Evolutionary conservation across 2,797 vertebrate species (phyloP), one percentile per base, ranked within the genome.

Genomic region (Petrocephalus sullivani): DNA sequence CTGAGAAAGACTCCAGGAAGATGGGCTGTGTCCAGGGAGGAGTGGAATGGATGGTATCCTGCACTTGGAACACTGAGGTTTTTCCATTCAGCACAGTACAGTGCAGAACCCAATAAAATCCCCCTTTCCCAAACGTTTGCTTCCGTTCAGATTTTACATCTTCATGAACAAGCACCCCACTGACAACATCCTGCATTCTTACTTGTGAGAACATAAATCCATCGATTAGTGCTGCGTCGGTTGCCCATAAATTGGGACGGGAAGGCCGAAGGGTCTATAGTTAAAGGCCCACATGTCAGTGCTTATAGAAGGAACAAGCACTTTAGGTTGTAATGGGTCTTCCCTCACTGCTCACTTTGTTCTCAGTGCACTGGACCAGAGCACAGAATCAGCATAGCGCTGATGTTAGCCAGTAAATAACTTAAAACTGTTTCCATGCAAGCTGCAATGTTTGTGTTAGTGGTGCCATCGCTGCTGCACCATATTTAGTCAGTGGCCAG

Each of bases 401-500:
- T 71, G 88, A 56, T 89, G 57, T 85, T 88, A 75, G 21, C 90
- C 91, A 87, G 92, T 94, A 93, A 94, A 93, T 91, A 92, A 89
- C 56, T 87, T 21, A 89, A 87, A 89, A 89, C 90, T 85, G 89
- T 92, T 88, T 92, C 90, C 91, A 91, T 90, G 90, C 90, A 93
- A 89, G 91, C 90, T 89, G 89, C 89, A 88, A 92, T 94, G 91
- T 94, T 94, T 93, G 92, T 94, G 93, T 94, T 93, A 94, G 92
- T 92, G 91, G 91, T 93, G 90, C 89, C 90, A 89, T 94, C 93
- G 91, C 91, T 91, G 90, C 91, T 96, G 96, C 94, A 97, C 98
- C 98, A 98, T 99, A 99, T 99, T 99, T 99, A 99, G 98, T 96
- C 97, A 96, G 96, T 90, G 94, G 93, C 92, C 93, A 91, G 87